phyloP scores from a whole-genome alignment of 2,888 invertebrate genomes.

The Drosophila lutescens region DNA sequence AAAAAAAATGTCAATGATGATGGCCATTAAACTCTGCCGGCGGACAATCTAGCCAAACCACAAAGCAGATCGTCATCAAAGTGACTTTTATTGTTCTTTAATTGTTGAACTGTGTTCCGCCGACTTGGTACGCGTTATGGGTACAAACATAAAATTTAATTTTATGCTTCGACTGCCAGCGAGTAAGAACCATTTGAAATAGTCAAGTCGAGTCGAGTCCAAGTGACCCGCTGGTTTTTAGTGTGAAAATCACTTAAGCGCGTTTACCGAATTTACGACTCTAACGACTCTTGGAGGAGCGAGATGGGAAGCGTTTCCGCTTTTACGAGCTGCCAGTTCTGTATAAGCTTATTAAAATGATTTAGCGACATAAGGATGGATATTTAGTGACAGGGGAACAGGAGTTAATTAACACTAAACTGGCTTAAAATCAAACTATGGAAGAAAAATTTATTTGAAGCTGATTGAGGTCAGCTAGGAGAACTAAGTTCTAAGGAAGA shows the following conservation, averaged over 20 bases:
- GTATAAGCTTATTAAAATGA: constrained; percentile 50
- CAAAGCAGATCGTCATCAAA: constrained; percentile 60
- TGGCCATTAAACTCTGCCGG: constrained; percentile 50
- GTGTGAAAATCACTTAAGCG: constrained; percentile 76
- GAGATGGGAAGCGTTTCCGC: constrained; percentile 51
- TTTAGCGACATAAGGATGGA: constrained; percentile 31
- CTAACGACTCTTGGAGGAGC: constrained; percentile 44
- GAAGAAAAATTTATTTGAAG: no score
- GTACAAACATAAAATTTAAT: constrained; percentile 68
- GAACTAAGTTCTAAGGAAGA: no score
- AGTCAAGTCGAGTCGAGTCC: constrained; percentile 19
- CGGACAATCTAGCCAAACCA: constrained; percentile 23
- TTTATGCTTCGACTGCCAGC: constrained; percentile 56
- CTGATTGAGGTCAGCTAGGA: no score
- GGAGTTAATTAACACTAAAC: background rate
- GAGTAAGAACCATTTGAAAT: constrained; percentile 48
- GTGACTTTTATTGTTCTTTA: constrained; percentile 78
- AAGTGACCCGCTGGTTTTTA: constrained; percentile 73
- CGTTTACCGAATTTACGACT: constrained; percentile 71
- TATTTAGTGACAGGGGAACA: background rate
- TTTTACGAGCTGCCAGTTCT: constrained; percentile 57
- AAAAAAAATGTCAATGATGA: constrained; percentile 65
- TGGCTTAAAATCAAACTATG: no score
- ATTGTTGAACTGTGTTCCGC: constrained; percentile 76
- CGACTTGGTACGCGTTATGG: constrained; percentile 44